Evolutionary conservation across 2,113 vertebrate species (phyloP).

Genomic region (Ceyx melanurus): DNA sequence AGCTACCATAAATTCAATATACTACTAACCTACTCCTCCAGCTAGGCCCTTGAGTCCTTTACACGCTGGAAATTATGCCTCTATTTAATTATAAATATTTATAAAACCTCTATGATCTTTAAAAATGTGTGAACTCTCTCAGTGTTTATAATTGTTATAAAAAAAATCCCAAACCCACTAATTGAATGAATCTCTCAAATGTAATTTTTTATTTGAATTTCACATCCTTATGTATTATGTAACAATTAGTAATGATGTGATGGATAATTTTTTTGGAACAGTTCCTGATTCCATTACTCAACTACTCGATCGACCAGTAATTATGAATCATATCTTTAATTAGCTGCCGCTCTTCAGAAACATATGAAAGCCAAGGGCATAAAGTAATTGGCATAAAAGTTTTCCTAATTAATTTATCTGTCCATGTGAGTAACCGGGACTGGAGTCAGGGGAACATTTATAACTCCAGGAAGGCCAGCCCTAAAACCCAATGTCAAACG

Average conservation of each 20-base stretch:
- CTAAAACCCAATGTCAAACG: slow-evolving; percentile 78
- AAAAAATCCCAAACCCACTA: slow-evolving; percentile 51
- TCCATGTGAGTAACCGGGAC: slow-evolving; percentile 85
- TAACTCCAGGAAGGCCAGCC: slow-evolving; percentile 84
- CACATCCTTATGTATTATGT: slow-evolving; percentile 83
- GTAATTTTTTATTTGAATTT: slow-evolving; percentile 81
- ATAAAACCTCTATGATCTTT: slow-evolving; percentile 46
- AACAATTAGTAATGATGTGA: slow-evolving; percentile 86
- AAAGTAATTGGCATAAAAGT: slow-evolving; percentile 93
- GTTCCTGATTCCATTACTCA: slow-evolving; percentile 87
- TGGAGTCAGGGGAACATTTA: slow-evolving; percentile 89
- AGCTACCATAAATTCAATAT: not conserved
- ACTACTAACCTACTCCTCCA: not conserved
- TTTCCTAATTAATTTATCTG: slow-evolving; percentile 96
- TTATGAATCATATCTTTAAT: slow-evolving; percentile 93
- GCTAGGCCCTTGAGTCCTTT: not conserved
- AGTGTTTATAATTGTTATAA: slow-evolving; percentile 71
- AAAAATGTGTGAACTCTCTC: slow-evolving; percentile 57
- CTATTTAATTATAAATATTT: slow-evolving; percentile 59
- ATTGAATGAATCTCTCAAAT: slow-evolving; percentile 74
- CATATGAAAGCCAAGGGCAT: slow-evolving; percentile 89
- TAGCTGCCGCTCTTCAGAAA: slow-evolving; percentile 87
- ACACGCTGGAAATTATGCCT: not conserved
- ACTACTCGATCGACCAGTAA: slow-evolving; percentile 84
- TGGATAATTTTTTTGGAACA: slow-evolving; percentile 86